Evolutionary conservation across 2,888 invertebrate species (phyloP).

Genomic region (Euplexia lucipara): DNA sequence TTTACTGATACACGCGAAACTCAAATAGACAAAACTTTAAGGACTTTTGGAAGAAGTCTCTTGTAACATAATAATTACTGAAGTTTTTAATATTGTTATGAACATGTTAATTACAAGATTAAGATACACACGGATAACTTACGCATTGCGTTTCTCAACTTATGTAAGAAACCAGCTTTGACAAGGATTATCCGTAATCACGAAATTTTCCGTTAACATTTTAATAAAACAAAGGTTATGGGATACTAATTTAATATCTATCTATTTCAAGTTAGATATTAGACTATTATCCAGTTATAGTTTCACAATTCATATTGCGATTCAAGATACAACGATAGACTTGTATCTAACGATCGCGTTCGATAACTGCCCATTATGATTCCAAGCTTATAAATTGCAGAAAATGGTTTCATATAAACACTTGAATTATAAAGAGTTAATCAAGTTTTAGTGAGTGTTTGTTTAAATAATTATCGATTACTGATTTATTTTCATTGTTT

Average conservation of each 20-base stretch:
- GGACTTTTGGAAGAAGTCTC: background rate
- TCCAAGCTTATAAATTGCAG: conserved; percentile 45
- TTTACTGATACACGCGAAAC: no score
- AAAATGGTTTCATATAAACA: conserved; percentile 45
- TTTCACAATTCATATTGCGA: conserved; percentile 56
- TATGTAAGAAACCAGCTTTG: conserved; percentile 59
- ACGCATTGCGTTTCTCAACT: conserved; percentile 51
- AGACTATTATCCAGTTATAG: conserved; percentile 46
- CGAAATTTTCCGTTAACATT: conserved; percentile 23
- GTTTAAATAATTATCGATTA: conserved; percentile 26
- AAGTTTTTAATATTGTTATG: background rate
- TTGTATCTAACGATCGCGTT: conserved; percentile 43
- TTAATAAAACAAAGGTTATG: conserved; percentile 35
- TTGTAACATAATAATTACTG: background rate
- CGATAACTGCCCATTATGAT: conserved; percentile 55
- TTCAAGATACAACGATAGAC: conserved; percentile 37
- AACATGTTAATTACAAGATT: conserved; percentile 18
- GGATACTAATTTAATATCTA: no score
- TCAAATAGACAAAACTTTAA: no score
- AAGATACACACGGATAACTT: conserved; percentile 22
- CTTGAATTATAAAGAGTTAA: conserved; percentile 31
- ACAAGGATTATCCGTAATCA: conserved; percentile 52
- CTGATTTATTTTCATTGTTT: background rate
- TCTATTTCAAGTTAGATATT: conserved; percentile 35
- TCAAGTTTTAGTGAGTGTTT: conserved; percentile 28